Conservation (phyloP, 2,113 vertebrate species). For the Myotis davidii region DNA sequence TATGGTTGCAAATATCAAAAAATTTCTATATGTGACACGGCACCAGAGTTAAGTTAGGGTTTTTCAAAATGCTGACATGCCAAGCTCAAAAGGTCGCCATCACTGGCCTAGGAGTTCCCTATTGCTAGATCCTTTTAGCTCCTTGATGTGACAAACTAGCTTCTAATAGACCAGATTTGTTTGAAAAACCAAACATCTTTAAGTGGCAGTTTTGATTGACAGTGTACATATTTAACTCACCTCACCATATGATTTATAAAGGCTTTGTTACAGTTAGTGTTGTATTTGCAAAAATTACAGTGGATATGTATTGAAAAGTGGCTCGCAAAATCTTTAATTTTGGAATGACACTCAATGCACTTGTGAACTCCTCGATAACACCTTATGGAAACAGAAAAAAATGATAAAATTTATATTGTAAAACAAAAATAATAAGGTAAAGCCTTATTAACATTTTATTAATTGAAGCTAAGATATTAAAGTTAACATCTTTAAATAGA, state of each 20-base stretch:
- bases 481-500: conserved; percentile 37
- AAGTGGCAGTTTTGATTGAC: conserved; percentile 18
- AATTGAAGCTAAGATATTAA: conserved; percentile 43
- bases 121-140: not conserved
- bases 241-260: conserved; percentile 93
- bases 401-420: conserved; percentile 13
- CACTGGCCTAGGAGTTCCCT: not conserved
- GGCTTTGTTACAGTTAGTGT: conserved; percentile 93
- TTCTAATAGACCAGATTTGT: conserved; percentile 21
- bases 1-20: too few relatives aligned
- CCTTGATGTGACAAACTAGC: conserved; percentile 15
- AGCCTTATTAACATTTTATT: conserved; percentile 39
- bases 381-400: conserved; percentile 82
- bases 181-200: conserved; percentile 24
- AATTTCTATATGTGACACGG: too few relatives aligned
- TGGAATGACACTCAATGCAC: conserved; percentile 94
- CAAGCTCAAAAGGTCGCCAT: too few relatives aligned
- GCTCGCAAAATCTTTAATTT: conserved; percentile 90
- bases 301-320: conserved; percentile 90
- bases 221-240: conserved; percentile 83
- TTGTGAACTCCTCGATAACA: conserved; percentile 83
- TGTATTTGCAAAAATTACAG: conserved; percentile 94
- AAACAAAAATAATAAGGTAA: not conserved
- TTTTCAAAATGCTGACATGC: too few relatives aligned
- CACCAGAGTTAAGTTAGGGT: too few relatives aligned